A percentile compares a stretch with the other conserved stretches of the same genome.
phyloP scores from a whole-genome alignment of 2,888 invertebrate species.

The Drosophila colorata region DNA sequence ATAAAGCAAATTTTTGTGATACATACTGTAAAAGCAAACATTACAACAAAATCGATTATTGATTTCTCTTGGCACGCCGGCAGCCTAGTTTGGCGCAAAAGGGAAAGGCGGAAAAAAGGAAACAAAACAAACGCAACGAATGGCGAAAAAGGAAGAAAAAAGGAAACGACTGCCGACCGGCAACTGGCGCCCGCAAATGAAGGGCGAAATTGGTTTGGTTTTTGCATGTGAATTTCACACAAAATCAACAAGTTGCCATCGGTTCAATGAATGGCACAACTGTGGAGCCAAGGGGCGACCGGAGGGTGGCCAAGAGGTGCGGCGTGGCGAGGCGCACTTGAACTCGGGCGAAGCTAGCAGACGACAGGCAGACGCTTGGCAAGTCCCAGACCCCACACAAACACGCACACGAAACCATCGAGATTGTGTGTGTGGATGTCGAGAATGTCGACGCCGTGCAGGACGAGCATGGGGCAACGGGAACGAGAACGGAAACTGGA shows the following conservation, averaged over 20 bases:
- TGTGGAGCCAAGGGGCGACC: constrained; percentile 8
- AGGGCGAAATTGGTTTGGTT: constrained; percentile 80
- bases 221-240: constrained; percentile 77
- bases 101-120: constrained; percentile 47
- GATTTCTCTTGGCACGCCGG: constrained; percentile 56
- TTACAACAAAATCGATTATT: constrained; percentile 73
- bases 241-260: constrained; percentile 83
- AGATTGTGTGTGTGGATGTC: constrained; percentile 43
- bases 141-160: constrained; percentile 10
- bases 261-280: constrained; percentile 69
- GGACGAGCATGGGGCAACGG: constrained; percentile 17
- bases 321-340: constrained; percentile 59
- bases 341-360: constrained; percentile 66
- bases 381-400: constrained; percentile 36
- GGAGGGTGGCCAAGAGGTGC: not conserved
- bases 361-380: constrained; percentile 74
- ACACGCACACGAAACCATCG: constrained; percentile 61
- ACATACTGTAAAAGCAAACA: constrained; percentile 55
- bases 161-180: constrained; percentile 38
- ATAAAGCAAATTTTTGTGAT: constrained; percentile 33
- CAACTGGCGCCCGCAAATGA: constrained; percentile 70
- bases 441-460: constrained; percentile 28
- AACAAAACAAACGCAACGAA: constrained; percentile 60
- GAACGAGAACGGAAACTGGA: constrained; percentile 7
- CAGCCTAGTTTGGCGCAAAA: constrained; percentile 69